A percentile compares a stretch with the other conserved stretches of the same genome.
Conservation (phyloP, 2,797 vertebrate genomes). For the Mus spretus region DNA sequence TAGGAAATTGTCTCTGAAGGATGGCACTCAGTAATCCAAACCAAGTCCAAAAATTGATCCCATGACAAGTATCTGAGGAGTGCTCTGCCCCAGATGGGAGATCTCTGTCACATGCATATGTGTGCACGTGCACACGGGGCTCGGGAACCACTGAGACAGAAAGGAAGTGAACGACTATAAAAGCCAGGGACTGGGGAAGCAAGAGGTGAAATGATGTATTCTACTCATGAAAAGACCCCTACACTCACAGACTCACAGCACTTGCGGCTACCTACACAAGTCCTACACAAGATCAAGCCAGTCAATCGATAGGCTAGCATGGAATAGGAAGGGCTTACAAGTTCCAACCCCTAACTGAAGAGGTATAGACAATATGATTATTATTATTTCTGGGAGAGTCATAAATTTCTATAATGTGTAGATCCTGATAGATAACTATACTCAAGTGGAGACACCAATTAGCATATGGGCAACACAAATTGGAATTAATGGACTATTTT, state of each 20-base stretch:
- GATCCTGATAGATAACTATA: not conserved
- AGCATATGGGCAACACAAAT: not conserved
- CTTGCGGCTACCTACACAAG: not conserved
- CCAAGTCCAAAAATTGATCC: constrained; percentile 65
- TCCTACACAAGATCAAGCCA: not conserved
- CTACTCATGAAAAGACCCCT: not conserved
- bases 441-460: not conserved
- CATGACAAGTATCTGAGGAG: not conserved
- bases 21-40: constrained; percentile 69
- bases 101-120: too few species aligned
- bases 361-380: not conserved
- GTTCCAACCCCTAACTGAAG: not conserved
- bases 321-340: not conserved
- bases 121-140: not conserved
- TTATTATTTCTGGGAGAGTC: not conserved
- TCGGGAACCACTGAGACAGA: not conserved
- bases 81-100: not conserved
- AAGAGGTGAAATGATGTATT: not conserved
- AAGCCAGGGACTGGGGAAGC: not conserved
- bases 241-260: not conserved
- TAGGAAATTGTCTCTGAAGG: constrained; percentile 76
- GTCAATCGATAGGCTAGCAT: not conserved
- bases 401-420: not conserved
- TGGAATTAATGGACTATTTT: not conserved
- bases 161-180: not conserved